Base-by-base conservation (phyloP, 2,888 invertebrate species). In the Pristionchus maxplancki region DNA sequence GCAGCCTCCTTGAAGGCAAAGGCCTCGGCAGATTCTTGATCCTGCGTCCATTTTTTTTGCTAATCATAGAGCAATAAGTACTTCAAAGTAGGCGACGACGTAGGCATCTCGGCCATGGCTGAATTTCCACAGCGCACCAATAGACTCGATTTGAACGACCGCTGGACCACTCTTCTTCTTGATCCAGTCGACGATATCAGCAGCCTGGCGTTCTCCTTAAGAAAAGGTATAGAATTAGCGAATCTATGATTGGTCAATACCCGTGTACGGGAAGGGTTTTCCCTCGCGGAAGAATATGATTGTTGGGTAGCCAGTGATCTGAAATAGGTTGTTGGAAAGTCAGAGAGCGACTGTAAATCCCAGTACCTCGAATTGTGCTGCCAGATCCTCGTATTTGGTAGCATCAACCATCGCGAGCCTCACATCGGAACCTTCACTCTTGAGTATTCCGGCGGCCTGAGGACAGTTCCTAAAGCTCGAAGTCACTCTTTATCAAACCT, bases 141-240 rank as follows among this genome's bases (percentile, higher is more conserved):
- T 96, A 5, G 96, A 96, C 40, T 96, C 95, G 48, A 99, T 95
- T 90, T 96, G 96, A 91, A 96, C 96, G 9, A 98, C 98, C 89
- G 97, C 96, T 84, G 98, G 98, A 83, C 98, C 98, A 94, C 97
- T 97, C 96, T 98, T 99, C 96, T 98, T 98, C 95, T 96, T 96
- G 89, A 99, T 95, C 98, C 98, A 99, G 92, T 96, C 96, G 89
- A 98, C 96, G 94, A 99, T 98, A 90, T 97, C 97, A 91, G 97
- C 97, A 92, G 97, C 97, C 95, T 97, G 85, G 20, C 90, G 87
- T 78, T 89, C 89, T 97, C 97, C 98, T 92, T 13, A 4, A 74
- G 20, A 28, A 24, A 74, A 74, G 2, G 2, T 15, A 20, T 37
- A 31, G 1, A 15, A 74, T 34, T 3, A 20, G 44, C 20, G 5